Base-by-base conservation (phyloP, 1,140 invertebrate species). In the Micrasema longulum region DNA sequence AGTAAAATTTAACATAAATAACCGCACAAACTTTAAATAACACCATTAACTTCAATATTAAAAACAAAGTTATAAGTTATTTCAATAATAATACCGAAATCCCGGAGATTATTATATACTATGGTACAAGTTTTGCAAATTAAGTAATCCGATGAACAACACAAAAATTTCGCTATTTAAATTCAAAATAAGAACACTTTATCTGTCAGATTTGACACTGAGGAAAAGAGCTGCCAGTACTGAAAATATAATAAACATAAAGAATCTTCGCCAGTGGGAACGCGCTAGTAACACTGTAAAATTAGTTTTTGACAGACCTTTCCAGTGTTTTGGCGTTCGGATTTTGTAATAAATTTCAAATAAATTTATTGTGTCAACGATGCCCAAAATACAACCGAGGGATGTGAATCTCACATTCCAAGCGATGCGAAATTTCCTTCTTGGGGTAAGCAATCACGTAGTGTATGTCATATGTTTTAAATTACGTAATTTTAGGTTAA, bases 401-500 rank as follows among this genome's bases (percentile, higher is more conserved):
- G 89, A 91, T 80, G 83, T 91, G 67, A 87, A 87, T 45, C 87
- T 87, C n/a, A 72, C 87, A 16, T 55, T 91, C 47, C 88, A 90
- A 79, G 82, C 78, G 35, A 67, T 89, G 1, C 80, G 89, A 60
- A 83, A 89, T 52, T 89, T 90, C 74, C 81, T 91, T 11, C 77
- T 91, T 12, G 89, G 89, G 7, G 88, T 88, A 79, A 84, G 85
- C n/a, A 65, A 65, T 14, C 2, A 10, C 16, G 23, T 18, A 22
- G 1, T 18, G 4, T 52, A 9, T 67, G 5, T 45, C 20, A 12
- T 53, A 67, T 52, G 52, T 65, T 20, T 31, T 45, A 14, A 71
- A 71, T 71, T 71, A 71, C 69, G 69, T 71, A 71, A 71, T 71
- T 45, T 60, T 23, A 38, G 31, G 16, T 41, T 52, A 43, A 52